Percentiles rank a stretch among this genome's conserved stretches.
phyloP scores from a whole-genome alignment of 2,888 invertebrate species.

The Leucoma salicis region DNA sequence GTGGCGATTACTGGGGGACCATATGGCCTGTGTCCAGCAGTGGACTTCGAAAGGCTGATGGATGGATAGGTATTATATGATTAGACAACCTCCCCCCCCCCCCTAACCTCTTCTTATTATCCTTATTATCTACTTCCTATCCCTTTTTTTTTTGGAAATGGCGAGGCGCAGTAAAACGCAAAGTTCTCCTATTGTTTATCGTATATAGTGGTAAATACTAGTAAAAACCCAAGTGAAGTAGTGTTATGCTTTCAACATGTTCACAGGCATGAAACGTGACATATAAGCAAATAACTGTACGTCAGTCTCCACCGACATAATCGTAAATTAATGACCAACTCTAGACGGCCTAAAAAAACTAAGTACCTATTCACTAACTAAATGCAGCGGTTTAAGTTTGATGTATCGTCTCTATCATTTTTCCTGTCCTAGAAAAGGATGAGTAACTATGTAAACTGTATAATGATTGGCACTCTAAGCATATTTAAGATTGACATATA shows the following conservation, averaged over 20 bases:
- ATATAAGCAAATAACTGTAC: slow-evolving; percentile 39
- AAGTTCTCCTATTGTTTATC: slow-evolving; percentile 5
- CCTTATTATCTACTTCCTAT: too few relatives aligned
- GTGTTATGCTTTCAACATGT: slow-evolving; percentile 39
- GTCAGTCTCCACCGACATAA: slow-evolving; percentile 43
- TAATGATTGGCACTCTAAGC: not conserved
- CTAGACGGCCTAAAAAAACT: slow-evolving; percentile 23
- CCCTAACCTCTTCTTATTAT: too few relatives aligned
- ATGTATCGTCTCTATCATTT: slow-evolving; percentile 12
- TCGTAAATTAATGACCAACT: slow-evolving; percentile 63
- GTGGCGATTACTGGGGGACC: too few relatives aligned
- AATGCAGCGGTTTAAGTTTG: slow-evolving; percentile 20
- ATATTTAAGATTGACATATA: too few relatives aligned
- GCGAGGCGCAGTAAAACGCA: too few relatives aligned
- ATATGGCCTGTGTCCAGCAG: too few relatives aligned
- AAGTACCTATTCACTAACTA: slow-evolving; percentile 15
- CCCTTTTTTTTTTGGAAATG: too few relatives aligned
- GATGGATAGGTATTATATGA: too few relatives aligned
- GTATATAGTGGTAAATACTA: slow-evolving; percentile 2
- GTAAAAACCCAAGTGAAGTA: slow-evolving; percentile 23
- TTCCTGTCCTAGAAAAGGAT: slow-evolving; percentile 4
- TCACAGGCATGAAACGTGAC: slow-evolving; percentile 47
- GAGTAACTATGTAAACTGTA: too few relatives aligned
- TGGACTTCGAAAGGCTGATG: too few relatives aligned
- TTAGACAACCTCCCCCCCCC: too few relatives aligned